phyloP scores from a whole-genome alignment of 2,888 invertebrate genomes.

The Idaea biselata region DNA sequence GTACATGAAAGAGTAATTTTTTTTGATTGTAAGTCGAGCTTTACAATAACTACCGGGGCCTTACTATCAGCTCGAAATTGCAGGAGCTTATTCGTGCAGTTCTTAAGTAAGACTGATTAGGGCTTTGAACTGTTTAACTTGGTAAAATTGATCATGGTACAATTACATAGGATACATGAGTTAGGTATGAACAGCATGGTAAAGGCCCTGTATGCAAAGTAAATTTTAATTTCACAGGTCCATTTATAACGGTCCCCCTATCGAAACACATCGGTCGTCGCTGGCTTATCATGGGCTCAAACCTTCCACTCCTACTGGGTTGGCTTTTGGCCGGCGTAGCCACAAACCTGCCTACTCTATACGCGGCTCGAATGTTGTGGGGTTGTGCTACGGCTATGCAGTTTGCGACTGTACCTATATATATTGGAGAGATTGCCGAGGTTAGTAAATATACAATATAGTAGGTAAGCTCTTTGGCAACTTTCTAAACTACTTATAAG shows the following conservation, averaged over 20 bases:
- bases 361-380: conserved; percentile 80
- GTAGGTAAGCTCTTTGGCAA: not conserved
- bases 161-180: too few relatives aligned
- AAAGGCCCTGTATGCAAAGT: not conserved
- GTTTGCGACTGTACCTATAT: conserved; percentile 89
- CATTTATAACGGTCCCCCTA: conserved; percentile 85
- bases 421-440: conserved; percentile 92
- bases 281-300: conserved; percentile 83
- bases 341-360: conserved; percentile 66
- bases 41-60: too few relatives aligned
- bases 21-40: too few relatives aligned
- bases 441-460: conserved; percentile 53
- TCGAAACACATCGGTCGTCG: conserved; percentile 86
- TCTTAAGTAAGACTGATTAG: too few relatives aligned
- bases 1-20: too few relatives aligned
- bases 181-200: too few relatives aligned
- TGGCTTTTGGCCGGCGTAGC: conserved; percentile 86
- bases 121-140: too few relatives aligned
- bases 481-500: not conserved
- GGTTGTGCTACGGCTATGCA: conserved; percentile 86
- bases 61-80: too few relatives aligned
- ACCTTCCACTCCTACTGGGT: conserved; percentile 85
- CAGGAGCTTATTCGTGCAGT: too few relatives aligned
- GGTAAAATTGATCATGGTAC: too few relatives aligned
- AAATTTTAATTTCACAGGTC: conserved; percentile 67